Evolutionary conservation across 2,888 invertebrate genomes (phyloP), one percentile per base, ranked within the genome.

Genomic region (Pollenia griseotomentosa): DNA sequence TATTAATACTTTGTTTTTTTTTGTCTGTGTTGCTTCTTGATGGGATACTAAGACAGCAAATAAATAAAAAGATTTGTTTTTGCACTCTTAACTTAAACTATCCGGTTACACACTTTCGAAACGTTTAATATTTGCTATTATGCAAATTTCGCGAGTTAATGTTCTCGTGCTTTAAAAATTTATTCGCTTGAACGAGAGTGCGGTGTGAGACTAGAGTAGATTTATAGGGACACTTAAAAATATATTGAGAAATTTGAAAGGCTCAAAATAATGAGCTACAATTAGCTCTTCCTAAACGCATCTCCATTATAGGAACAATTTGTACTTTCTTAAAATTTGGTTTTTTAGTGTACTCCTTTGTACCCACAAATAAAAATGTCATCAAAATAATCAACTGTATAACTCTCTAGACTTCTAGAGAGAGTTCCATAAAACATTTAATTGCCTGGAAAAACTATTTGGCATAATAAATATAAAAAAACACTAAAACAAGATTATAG

Each of bases 51-150:
- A 63, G 14, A 42, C 40, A 42, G 42, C 51, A 2, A 40, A n/a
- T 16, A n/a, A 12, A 53, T 16, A 16, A 40, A 51, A 48, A 33
- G 48, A 53, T 51, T 40, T 42, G 2, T 68, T 33, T 16, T 48
- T 66, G 7, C 23, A n/a, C 46, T 12, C 46, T 44, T 66, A 11
- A 19, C 19, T 9, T 23, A n/a, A 9, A 68, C 55, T 19, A 55
- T 71, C 42, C 19, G 40, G 53, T 70, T 53, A 51, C 53, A 68
- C 51, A 68, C 51, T 68, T 6, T 48, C 14, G n/a, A 70, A 53
- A 11, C 53, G 11, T 11, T 70, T 53, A 11, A 53, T 40, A 70
- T 53, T 70, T 10, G n/a, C 4, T 48, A n/a, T 68, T 68, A 68
- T 68, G 66, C 33, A 68, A 68, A 68, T 68, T 51, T 68, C 6